Percentiles rank a stretch among this genome's conserved stretches.
These are phyloP conservation scores for Ptilorrhoa leucosticta DNA, from an alignment of 2,113 vertebrate genomes.

Conservation along the genomic window DNA sequence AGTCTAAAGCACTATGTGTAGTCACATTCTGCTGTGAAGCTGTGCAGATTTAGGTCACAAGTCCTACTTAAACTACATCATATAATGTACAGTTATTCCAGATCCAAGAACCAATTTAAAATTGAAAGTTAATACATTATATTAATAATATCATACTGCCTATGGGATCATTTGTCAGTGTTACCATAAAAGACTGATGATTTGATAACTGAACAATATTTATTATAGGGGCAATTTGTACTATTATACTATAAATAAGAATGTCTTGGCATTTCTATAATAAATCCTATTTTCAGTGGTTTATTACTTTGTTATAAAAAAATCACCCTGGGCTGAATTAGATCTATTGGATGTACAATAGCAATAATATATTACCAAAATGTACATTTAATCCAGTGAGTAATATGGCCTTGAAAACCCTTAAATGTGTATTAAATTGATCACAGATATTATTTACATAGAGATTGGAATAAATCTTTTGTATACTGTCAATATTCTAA, in stretches of 20 bases:
- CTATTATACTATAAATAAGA: conserved; percentile 69
- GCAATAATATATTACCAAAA: conserved; percentile 43
- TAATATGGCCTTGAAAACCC: neutral
- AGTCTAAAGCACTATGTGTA: neutral
- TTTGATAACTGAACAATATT: conserved; percentile 69
- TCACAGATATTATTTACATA: conserved; percentile 24
- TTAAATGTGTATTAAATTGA: conserved; percentile 32
- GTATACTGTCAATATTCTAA: neutral
- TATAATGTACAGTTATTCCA: conserved; percentile 47
- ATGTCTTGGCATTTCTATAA: conserved; percentile 58
- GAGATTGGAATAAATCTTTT: neutral
- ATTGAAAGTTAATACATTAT: conserved; percentile 69
- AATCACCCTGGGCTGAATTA: conserved; percentile 65
- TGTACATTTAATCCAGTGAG: conserved; percentile 16
- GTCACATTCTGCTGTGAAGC: neutral
- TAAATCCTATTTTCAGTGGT: conserved; percentile 68
- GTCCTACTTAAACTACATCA: neutral
- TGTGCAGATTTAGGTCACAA: neutral
- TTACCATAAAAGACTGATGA: conserved; percentile 66
- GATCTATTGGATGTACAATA: conserved; percentile 48
- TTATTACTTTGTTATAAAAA: conserved; percentile 66
- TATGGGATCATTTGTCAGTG: conserved; percentile 60
- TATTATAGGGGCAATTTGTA: conserved; percentile 69
- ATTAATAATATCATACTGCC: conserved; percentile 54
- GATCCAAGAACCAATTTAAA: conserved; percentile 56